Percentiles rank a stretch among this genome's conserved stretches.
These are phyloP conservation scores for Dufourea novaeangliae DNA, from an alignment of 1,140 invertebrate genomes.

Conservation along the genomic window DNA sequence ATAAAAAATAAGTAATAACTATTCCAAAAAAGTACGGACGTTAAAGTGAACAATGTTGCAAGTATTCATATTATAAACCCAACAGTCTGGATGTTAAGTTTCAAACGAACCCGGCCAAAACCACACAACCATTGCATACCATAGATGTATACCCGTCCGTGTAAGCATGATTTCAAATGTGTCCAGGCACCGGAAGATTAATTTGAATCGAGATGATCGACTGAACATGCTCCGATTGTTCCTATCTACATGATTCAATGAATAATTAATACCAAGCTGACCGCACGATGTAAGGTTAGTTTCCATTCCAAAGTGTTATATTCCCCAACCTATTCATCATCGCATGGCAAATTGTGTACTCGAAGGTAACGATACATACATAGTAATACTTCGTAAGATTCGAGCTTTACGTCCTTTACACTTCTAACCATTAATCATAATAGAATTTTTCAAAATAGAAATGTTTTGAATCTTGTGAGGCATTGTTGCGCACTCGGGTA, in stretches of 20 bases:
- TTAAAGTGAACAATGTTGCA: too few species aligned
- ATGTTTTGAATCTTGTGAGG: too few species aligned
- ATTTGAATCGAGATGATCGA: not conserved
- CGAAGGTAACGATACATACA: too few species aligned
- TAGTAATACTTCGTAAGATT: too few species aligned
- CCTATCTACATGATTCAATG: not conserved
- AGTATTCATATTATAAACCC: too few species aligned
- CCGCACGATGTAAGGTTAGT: slow-evolving; percentile 11
- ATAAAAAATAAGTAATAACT: too few species aligned
- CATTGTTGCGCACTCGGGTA: too few species aligned
- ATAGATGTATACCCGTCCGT: not conserved
- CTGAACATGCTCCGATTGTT: not conserved
- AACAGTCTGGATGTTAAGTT: not conserved
- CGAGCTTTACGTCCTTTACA: too few species aligned
- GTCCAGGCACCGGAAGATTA: not conserved
- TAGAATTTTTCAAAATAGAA: too few species aligned
- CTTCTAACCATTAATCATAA: too few species aligned
- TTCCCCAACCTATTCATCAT: slow-evolving; percentile 1
- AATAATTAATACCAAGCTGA: not conserved
- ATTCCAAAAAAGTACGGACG: too few species aligned
- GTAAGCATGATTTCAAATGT: not conserved
- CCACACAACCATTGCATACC: not conserved
- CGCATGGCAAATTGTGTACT: too few species aligned
- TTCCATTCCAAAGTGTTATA: slow-evolving; percentile 6
- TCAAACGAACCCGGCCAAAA: not conserved